These are phyloP conservation scores for Champsocephalus esox DNA, from an alignment of 2,797 vertebrate genomes.

Conservation along the genomic window DNA sequence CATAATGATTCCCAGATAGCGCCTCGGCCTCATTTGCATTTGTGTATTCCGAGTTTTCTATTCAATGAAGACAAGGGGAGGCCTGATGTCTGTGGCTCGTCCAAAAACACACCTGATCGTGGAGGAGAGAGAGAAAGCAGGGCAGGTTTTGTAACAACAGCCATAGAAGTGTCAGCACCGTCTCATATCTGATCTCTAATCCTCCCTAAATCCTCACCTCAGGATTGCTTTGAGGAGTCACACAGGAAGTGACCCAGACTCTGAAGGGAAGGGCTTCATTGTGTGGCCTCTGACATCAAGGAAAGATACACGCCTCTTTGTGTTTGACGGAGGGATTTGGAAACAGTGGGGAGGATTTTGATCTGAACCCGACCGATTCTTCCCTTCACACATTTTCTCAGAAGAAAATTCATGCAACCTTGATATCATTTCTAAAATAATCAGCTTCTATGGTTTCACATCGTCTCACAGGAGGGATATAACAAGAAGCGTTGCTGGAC, in stretches of 20 bases:
- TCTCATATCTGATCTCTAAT: constrained; percentile 65
- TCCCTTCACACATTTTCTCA: constrained; percentile 13
- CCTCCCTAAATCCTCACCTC: constrained; percentile 63
- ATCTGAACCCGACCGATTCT: constrained; percentile 29
- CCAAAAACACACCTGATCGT: constrained; percentile 20
- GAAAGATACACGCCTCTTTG: constrained; percentile 50
- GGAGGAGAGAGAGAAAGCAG: constrained; percentile 9
- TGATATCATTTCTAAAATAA: constrained; percentile 7
- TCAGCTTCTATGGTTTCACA: constrained; percentile 22
- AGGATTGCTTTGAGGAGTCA: constrained; percentile 48
- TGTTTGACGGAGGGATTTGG: constrained; percentile 61
- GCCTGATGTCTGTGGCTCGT: constrained; percentile 11
- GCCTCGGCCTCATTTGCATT: constrained; percentile 41
- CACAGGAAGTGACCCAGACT: constrained; percentile 46
- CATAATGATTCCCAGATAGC: constrained; percentile 32
- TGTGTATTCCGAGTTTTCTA: constrained; percentile 27
- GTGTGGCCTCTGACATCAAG: constrained; percentile 47
- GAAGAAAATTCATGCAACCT: constrained; percentile 26
- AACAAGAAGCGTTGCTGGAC: constrained; percentile 35
- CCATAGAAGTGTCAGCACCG: constrained; percentile 25
- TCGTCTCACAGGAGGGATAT: constrained; percentile 4
- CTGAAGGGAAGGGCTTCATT: constrained; percentile 48
- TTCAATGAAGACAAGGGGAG: constrained; percentile 25
- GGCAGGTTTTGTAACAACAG: constrained; percentile 21
- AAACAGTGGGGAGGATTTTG: constrained; percentile 33